Base-by-base conservation (phyloP, 2,888 invertebrate genomes). In the Aphrophora alni region DNA sequence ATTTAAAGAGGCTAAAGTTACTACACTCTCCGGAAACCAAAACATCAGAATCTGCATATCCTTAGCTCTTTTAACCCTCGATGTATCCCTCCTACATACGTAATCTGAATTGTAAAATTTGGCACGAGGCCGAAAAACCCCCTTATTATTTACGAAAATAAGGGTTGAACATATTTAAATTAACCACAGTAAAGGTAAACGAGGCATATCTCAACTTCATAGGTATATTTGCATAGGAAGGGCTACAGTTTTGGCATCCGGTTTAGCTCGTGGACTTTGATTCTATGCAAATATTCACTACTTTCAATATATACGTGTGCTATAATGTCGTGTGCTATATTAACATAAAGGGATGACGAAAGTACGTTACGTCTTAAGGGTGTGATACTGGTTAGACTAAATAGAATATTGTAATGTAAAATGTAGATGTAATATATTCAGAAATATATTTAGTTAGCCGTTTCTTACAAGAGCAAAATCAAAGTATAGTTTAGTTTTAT, bases 81-180 rank as follows among this genome's bases (percentile, higher is more conserved):
- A n/a, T n/a, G n/a, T n/a, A n/a, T 8, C 59, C 59, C 59, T 59
- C 59, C 59, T 59, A 59, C 59, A 21, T 59, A 59, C 59, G 1
- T 21, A 33, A 79, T 79, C 74, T 68, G 78, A 79, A 73, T 79
- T 79, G 78, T 79, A 74, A 79, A 79, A 79, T 44, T 79, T 68
- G 74, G 78, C 78, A 79, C 78, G 78, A 79, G 78, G 72, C 78
- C 74, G 17, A 51, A 51, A 75, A 78, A 12, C 59, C 74, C n/a
- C 78, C 74, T 25, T 59, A 59, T 21, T 72, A 28, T 78, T 78
- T 72, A 38, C 51, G 8, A 24, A 51, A 79, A 74, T 74, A 68
- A 38, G 78, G 78, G 78, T 74, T 68, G 77, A 38, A 27, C 27
- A 73, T 78, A 78, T 78, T 78, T 27, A 78, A 78, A 78, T 78